Conservation (phyloP, 2,797 vertebrate genomes). For the Limnodromus scolopaceus region DNA sequence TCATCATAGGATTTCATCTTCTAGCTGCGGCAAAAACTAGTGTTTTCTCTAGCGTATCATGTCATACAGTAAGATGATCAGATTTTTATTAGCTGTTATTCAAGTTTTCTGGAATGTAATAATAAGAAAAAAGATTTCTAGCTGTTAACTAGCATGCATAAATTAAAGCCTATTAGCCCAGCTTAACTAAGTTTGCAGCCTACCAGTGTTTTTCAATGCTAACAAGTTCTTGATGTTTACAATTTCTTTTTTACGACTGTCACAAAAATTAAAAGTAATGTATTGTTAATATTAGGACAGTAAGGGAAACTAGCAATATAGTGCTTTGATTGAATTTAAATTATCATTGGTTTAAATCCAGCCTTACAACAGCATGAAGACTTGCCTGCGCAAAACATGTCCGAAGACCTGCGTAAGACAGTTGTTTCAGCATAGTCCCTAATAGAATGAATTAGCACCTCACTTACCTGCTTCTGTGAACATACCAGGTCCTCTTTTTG, state of each 20-base stretch:
- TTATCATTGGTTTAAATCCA: not conserved
- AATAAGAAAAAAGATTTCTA: not conserved
- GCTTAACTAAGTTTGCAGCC: not conserved
- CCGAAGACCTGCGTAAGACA: not conserved
- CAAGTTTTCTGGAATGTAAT: not conserved
- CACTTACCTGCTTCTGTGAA: not conserved
- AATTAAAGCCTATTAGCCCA: not conserved
- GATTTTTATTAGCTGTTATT: not conserved
- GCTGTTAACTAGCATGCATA: not conserved
- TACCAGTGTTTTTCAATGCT: not conserved
- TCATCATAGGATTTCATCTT: not conserved
- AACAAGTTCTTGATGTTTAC: not conserved
- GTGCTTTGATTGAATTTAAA: not conserved
- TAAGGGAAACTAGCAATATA: not conserved
- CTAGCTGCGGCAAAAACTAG: not conserved
- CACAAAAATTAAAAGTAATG: not conserved
- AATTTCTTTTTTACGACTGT: not conserved
- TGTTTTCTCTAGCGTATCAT: not conserved
- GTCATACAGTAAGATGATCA: not conserved
- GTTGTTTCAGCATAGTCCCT: not conserved
- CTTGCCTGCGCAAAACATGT: not conserved
- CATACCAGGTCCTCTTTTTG: not conserved
- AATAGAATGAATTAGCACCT: not conserved
- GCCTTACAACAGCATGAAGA: not conserved
- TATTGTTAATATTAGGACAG: not conserved